phyloP scores from a whole-genome alignment of 2,797 vertebrate species.

The Margarornis squamiger region DNA sequence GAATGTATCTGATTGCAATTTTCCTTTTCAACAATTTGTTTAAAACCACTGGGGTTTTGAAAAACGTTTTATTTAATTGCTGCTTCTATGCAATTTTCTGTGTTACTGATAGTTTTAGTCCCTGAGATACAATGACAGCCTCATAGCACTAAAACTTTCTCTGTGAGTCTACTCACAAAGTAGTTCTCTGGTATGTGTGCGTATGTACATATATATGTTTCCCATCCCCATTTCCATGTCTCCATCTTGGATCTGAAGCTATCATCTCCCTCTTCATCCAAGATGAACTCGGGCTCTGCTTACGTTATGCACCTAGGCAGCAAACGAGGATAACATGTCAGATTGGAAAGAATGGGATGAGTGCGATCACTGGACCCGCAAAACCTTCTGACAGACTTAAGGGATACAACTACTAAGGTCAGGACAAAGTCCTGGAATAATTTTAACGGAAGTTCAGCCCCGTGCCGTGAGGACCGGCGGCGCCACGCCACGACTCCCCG shows the following conservation, averaged over 20 bases:
- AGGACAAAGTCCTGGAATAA: not conserved
- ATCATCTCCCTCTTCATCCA: not conserved
- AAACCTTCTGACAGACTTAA: rapidly evolving
- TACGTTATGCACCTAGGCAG: not conserved
- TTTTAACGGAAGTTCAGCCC: rapidly evolving
- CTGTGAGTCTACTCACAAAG: not conserved
- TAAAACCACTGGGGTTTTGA: rapidly evolving
- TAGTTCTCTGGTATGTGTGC: not conserved
- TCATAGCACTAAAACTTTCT: not conserved
- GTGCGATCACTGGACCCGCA: rapidly evolving
- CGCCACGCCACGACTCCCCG: rapidly evolving
- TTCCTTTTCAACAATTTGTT: not conserved
- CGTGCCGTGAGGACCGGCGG: rapidly evolving
- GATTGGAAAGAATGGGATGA: rapidly evolving
- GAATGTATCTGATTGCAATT: not conserved
- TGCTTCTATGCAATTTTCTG: not conserved
- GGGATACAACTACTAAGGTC: rapidly evolving
- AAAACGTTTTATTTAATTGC: not conserved
- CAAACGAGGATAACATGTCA: rapidly evolving
- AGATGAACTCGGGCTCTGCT: rapidly evolving
- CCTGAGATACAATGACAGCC: not conserved
- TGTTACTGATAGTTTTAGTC: not conserved
- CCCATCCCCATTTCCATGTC: not conserved
- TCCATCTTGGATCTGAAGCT: not conserved
- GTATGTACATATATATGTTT: rapidly evolving